These are phyloP conservation scores for Amiota minor DNA, from an alignment of 2,888 invertebrate species.

Conservation along the genomic window DNA sequence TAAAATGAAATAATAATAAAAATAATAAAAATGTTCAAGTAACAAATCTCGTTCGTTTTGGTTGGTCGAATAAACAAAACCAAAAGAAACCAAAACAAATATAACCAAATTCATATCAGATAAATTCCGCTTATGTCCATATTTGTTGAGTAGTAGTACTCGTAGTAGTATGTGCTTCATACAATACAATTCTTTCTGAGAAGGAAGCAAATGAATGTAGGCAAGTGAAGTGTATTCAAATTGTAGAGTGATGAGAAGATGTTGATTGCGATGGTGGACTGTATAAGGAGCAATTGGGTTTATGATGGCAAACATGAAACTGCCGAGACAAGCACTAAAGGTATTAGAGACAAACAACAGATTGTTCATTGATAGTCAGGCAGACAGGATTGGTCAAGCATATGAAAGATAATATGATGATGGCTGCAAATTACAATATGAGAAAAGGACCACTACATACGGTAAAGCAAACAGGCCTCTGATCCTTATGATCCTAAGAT, in stretches of 20 bases:
- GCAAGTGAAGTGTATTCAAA: not conserved
- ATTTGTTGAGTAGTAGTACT: conserved; percentile 38
- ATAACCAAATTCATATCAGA: conserved; percentile 33
- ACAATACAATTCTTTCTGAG: not conserved
- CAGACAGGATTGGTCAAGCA: conserved; percentile 8
- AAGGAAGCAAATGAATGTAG: conserved; percentile 25
- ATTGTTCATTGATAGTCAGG: conserved; percentile 20
- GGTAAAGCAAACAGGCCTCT: not conserved
- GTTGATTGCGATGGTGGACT: no score
- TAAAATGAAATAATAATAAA: not conserved
- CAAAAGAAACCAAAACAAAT: conserved; percentile 20
- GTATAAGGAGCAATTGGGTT: not conserved
- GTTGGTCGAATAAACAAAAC: conserved; percentile 51
- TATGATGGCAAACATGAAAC: conserved; percentile 27
- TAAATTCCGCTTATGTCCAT: conserved; percentile 51
- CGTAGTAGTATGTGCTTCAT: not conserved
- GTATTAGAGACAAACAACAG: conserved; percentile 24
- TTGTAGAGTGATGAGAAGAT: conserved; percentile 1
- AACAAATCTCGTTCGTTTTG: conserved; percentile 33
- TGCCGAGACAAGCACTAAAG: conserved; percentile 12
- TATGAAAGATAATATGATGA: conserved; percentile 3
- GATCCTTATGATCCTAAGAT: no score
- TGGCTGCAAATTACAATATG: not conserved
- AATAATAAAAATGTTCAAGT: conserved; percentile 43
- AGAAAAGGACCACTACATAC: not conserved